Evolutionary conservation across 2,888 invertebrate species (phyloP).

Genomic region (Mimumesa dahlbomi): DNA sequence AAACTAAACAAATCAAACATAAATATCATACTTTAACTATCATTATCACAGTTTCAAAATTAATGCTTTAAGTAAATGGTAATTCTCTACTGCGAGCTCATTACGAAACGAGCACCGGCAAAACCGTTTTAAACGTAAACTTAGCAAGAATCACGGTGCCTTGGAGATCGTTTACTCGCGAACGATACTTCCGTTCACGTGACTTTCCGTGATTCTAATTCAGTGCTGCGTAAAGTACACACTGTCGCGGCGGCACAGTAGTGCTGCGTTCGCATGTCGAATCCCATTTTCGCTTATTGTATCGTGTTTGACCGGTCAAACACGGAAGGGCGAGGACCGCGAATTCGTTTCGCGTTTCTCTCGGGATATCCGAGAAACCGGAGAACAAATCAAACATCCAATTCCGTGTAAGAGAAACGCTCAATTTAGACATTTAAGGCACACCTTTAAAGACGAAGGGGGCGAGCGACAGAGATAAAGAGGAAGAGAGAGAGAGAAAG

Average conservation of each 20-base stretch:
- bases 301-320: not conserved
- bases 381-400: slow-evolving; percentile 1
- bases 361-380: not conserved
- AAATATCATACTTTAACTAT: too few species aligned
- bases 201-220: slow-evolving; percentile 48
- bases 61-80: too few species aligned
- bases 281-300: not conserved
- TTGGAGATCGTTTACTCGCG: slow-evolving; percentile 26
- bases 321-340: not conserved
- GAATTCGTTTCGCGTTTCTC: not conserved
- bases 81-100: too few species aligned
- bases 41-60: too few species aligned
- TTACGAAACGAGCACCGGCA: not conserved
- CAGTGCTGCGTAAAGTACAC: slow-evolving; percentile 19
- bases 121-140: slow-evolving; percentile 13
- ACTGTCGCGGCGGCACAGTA: not conserved
- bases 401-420: not conserved
- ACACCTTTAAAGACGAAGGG: not conserved
- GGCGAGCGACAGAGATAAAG: too few species aligned
- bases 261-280: slow-evolving; percentile 9
- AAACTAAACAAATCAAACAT: too few species aligned
- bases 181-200: slow-evolving; percentile 41
- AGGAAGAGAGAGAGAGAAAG: too few species aligned
- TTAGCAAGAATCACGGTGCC: slow-evolving; percentile 22
- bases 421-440: slow-evolving; percentile 10